phyloP scores from a whole-genome alignment of 1,140 invertebrate genomes.

The Drosophila varians region DNA sequence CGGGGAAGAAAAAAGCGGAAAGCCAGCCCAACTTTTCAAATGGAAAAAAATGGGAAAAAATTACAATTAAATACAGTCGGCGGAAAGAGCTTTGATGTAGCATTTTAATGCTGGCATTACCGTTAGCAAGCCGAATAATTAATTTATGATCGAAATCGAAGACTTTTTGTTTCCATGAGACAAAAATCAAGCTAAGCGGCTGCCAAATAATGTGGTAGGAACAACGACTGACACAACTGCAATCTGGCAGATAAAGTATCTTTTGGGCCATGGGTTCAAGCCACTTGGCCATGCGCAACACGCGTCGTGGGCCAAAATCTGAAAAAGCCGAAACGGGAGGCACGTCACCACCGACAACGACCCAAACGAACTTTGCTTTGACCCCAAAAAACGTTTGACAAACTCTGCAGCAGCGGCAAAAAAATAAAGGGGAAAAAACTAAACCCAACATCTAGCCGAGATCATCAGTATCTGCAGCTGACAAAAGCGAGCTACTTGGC shows the following conservation, averaged over 20 bases:
- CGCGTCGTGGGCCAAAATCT: conserved; percentile 40
- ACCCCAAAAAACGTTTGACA: conserved; percentile 69
- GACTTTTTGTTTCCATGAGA: not conserved
- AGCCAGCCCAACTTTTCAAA: conserved; percentile 10
- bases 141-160: conserved; percentile 24
- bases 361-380: conserved; percentile 71
- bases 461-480: conserved; percentile 62
- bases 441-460: conserved; percentile 34
- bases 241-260: conserved; percentile 37
- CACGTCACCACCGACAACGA: conserved; percentile 46
- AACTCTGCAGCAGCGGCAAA: conserved; percentile 34
- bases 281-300: conserved; percentile 65
- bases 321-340: conserved; percentile 23
- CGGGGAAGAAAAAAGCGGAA: conserved; percentile 6
- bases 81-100: conserved; percentile 45
- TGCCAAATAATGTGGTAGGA: conserved; percentile 69
- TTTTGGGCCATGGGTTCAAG: conserved; percentile 52
- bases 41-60: conserved; percentile 9
- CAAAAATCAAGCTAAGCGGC: conserved; percentile 22
- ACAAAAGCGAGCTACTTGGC: conserved; percentile 64
- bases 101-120: not conserved
- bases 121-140: conserved; percentile 35
- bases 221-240: conserved; percentile 17
- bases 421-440: not conserved
- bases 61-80: conserved; percentile 36